Conservation (phyloP, 2,113 vertebrate genomes). For the Mirounga angustirostris region DNA sequence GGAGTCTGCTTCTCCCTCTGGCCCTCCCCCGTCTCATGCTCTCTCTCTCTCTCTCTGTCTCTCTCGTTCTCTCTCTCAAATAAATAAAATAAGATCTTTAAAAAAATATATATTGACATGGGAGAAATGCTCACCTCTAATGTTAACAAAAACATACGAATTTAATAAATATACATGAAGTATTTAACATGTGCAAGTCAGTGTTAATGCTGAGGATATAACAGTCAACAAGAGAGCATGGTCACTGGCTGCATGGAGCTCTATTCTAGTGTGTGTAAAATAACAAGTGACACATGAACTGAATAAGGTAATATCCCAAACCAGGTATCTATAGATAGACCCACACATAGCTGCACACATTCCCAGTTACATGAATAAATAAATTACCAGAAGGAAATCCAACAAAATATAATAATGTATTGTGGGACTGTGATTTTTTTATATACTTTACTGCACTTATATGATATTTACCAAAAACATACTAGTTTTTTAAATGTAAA, state of each 20-base stretch:
- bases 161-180: constrained; percentile 3
- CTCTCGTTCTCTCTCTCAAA: too few species aligned
- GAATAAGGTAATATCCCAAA: background rate
- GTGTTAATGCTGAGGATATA: background rate
- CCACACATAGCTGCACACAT: background rate
- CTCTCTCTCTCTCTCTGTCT: too few species aligned
- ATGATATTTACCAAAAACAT: background rate
- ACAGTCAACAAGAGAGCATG: background rate
- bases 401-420: background rate
- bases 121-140: background rate
- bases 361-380: background rate
- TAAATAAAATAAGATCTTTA: too few species aligned
- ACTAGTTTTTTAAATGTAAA: background rate
- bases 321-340: background rate
- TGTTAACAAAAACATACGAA: background rate
- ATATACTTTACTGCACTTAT: background rate
- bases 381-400: background rate
- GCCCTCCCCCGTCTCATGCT: too few species aligned
- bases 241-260: background rate
- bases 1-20: too few species aligned
- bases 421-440: background rate
- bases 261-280: background rate
- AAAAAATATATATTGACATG: background rate
- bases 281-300: background rate
- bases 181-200: background rate